Base-by-base conservation (phyloP, 2,888 invertebrate species). In the Drosophila demipolita region DNA sequence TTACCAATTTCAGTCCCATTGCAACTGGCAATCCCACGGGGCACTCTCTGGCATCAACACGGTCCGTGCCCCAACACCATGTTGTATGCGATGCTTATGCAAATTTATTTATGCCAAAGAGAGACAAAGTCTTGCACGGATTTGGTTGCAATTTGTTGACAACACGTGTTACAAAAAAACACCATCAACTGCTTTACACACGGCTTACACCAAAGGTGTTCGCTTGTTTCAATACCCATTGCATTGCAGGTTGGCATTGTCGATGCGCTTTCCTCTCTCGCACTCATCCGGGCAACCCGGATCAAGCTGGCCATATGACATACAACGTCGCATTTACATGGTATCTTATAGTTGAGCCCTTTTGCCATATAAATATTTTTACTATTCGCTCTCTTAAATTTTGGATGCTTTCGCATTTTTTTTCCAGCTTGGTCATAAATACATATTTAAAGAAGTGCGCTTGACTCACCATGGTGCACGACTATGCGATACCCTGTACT, bases 91-190 rank as follows among this genome's bases (percentile, higher is more conserved):
- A 82, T 84, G 77, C 85, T 83, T 83, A 83, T 83, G 86, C 78
- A 83, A 83, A 83, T 83, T 80, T 85, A 83, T 85, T 85, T 83
- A 83, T 85, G 86, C 78, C 82, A 83, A 83, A 80, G 82, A 85
- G 75, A 83, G 78, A 85, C 87, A 81, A 83, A 87, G 82, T 87
- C 82, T 69, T 69, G 70, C 60, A 75, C 80, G 84, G 87, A 87
- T 87, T 82, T 87, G 84, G 82, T 73, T 85, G 88, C 86, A 83
- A 87, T 87, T 83, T 87, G 88, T 83, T 83, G 83, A 86, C 87
- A 87, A 82, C 85, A 87, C 82, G 85, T 84, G 87, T 79, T 78
- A 72, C 87, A 75, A 50, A 53, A 74, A 53, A 74, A 53, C 67
- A 45, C 52, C 71, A 45, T 23, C 33, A 17, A 66, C 57, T 50